Base-by-base conservation (phyloP, 2,113 vertebrate species). In the Morone chrysops region DNA sequence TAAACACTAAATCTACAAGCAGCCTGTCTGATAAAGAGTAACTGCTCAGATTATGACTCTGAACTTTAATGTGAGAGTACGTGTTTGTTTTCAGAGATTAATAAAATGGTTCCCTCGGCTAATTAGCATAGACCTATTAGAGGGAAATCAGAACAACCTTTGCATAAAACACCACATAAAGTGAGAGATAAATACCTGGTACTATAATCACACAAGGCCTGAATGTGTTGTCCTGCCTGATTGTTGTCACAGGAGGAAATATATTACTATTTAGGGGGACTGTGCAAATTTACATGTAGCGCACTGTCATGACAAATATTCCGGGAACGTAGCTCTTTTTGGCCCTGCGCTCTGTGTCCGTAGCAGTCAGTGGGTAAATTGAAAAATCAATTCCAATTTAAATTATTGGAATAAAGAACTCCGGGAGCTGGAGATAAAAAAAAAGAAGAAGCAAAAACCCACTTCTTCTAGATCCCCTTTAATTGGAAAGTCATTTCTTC, bases 321-420 rank as follows among this genome's bases (percentile, higher is more conserved):
- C 96, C 93, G 95, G 93, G 94, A 94, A 94, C 90, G 94, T 94
- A 94, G 94, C 96, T 97, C 96, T 93, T 95, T 96, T 96, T 96
- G 95, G 96, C 95, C 96, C 95, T 93, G 94, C 95, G 95, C 95
- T 96, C 95, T 95, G 95, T 97, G 97, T 98, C 97, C 96, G 94
- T 96, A 97, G 96, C 96, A 97, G 97, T 98, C 96, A 96, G 96
- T 94, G 90, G 94, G 96, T 97, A 99, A 98, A 99, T 98, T 98
- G 97, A 99, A 99, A 99, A 98, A 99, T 98, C 97, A 98, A 99
- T 99, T 99, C 97, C 97, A 97, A 99, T 99, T 99, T 98, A 97
- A 99, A 97, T 99, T 97, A 99, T 99, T 98, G 97, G 97, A 99
- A 99, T 98, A 97, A 98, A 98, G 97, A 99, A 98, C 96, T 97